Conservation (phyloP, 35 echinoderm and acorn worm genomes). For the Diadema setosum region DNA sequence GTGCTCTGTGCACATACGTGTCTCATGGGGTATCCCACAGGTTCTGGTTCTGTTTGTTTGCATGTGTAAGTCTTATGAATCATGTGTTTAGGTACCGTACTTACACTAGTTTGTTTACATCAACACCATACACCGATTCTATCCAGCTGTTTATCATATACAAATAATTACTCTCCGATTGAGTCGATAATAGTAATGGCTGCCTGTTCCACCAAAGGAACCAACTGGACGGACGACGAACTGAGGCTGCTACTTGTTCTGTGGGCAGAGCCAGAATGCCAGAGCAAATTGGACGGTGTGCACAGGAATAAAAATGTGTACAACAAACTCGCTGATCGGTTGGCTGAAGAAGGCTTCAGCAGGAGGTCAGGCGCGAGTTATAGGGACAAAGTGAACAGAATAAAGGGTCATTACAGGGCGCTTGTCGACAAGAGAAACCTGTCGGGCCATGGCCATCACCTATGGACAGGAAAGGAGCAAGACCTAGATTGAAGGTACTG, state of each 20-base stretch:
- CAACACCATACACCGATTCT: too few relatives aligned
- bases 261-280: neutral
- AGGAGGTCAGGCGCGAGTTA: neutral
- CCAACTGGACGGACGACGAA: neutral
- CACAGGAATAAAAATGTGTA: neutral
- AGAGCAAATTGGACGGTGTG: neutral
- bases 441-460: neutral
- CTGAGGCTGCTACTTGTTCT: neutral
- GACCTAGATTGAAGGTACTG: neutral
- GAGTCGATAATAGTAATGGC: too few relatives aligned
- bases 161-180: too few relatives aligned
- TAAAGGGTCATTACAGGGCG: neutral
- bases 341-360: neutral
- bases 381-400: neutral
- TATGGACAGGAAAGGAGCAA: neutral
- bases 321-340: neutral
- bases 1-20: too few relatives aligned
- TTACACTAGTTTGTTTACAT: too few relatives aligned
- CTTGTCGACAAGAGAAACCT: neutral
- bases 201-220: neutral
- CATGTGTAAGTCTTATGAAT: too few relatives aligned
- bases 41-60: too few relatives aligned
- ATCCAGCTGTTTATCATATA: too few relatives aligned
- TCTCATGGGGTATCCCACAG: too few relatives aligned
- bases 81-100: too few relatives aligned